phyloP scores from a whole-genome alignment of 2,888 invertebrate species.

The Drosophila subsilvestris region DNA sequence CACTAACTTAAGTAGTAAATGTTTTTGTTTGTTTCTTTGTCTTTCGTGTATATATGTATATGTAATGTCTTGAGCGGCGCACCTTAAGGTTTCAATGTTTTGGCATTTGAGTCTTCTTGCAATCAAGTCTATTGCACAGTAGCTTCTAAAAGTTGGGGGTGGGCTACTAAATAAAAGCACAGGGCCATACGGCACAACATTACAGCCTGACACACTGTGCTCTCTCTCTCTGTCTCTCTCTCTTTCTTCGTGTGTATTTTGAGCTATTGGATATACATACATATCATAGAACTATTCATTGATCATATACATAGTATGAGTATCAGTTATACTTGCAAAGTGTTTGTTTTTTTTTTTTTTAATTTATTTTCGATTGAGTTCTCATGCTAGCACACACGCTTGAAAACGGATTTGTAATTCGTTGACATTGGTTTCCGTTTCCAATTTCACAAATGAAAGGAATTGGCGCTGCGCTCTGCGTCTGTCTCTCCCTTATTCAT shows the following conservation, averaged over 20 bases:
- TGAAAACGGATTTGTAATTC: neutral
- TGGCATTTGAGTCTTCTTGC: constrained; percentile 22
- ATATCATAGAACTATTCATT: constrained; percentile 4
- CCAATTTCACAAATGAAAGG: neutral
- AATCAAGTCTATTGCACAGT: constrained; percentile 17
- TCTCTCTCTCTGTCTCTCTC: neutral
- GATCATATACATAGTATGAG: neutral
- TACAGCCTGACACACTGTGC: neutral
- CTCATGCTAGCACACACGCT: constrained; percentile 28
- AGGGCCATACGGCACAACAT: too few species aligned
- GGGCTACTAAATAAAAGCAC: neutral
- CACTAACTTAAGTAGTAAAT: constrained; percentile 29
- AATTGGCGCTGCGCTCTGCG: neutral
- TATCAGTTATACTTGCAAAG: constrained; percentile 28
- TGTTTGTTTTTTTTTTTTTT: constrained; percentile 3
- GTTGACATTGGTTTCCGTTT: neutral
- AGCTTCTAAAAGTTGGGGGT: neutral
- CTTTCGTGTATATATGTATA: constrained; percentile 14
- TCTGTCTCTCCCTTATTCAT: neutral
- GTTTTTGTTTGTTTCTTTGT: constrained; percentile 8
- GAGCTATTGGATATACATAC: constrained; percentile 25
- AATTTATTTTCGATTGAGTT: neutral
- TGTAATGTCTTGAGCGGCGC: constrained; percentile 27
- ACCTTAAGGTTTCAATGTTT: constrained; percentile 8
- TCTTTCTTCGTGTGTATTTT: constrained; percentile 4